Percentiles rank a stretch among this genome's conserved stretches.
phyloP scores from a whole-genome alignment of 2,888 invertebrate genomes.

The Epistrophe eligans region DNA sequence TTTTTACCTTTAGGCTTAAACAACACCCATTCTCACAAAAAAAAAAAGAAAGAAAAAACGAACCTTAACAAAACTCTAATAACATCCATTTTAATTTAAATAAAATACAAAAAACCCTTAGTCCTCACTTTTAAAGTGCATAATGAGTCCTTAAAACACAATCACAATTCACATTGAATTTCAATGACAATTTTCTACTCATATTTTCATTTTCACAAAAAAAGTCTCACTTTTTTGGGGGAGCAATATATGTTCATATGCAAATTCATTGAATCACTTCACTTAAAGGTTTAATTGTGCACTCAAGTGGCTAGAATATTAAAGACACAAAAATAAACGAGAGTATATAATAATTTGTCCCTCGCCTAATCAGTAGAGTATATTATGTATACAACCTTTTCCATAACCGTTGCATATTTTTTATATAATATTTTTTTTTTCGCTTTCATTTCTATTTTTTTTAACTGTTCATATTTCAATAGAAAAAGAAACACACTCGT shows the following conservation, averaged over 20 bases:
- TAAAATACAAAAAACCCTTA: constrained; percentile 30
- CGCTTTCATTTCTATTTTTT: constrained; percentile 16
- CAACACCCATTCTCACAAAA: not conserved
- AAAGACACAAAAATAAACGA: constrained; percentile 22
- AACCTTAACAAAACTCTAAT: not conserved
- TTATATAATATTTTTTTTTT: not conserved
- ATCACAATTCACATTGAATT: constrained; percentile 18
- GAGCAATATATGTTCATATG: not conserved
- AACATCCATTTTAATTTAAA: constrained; percentile 11
- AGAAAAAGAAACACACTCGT: constrained; percentile 24
- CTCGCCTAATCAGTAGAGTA: constrained; percentile 58
- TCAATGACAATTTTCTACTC: constrained; percentile 41
- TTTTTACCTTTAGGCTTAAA: not conserved
- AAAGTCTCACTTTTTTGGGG: constrained; percentile 11
- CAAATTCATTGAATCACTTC: constrained; percentile 70
- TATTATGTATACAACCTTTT: not conserved
- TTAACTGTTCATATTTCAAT: constrained; percentile 6
- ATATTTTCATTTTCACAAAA: constrained; percentile 1
- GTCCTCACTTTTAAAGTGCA: constrained; percentile 56
- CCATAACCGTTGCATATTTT: constrained; percentile 3
- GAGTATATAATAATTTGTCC: constrained; percentile 25
- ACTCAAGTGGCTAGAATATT: constrained; percentile 62
- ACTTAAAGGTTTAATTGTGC: constrained; percentile 72
- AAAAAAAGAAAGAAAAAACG: not conserved
- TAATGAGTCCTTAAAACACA: constrained; percentile 51